Evolutionary conservation across 1,140 invertebrate genomes (phyloP).

Genomic region (Tribolium madens): DNA sequence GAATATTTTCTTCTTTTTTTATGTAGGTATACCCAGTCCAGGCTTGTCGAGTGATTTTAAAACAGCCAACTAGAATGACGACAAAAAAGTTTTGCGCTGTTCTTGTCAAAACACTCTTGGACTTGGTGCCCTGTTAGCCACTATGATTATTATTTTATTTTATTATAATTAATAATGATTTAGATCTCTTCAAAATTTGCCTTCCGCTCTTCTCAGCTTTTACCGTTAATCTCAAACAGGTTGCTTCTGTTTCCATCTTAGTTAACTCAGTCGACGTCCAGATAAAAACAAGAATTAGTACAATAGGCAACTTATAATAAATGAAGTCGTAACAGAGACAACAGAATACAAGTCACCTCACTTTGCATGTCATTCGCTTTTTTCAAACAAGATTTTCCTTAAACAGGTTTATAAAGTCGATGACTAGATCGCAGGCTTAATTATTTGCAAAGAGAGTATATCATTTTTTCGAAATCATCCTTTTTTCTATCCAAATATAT

Average conservation of each 20-base stretch:
- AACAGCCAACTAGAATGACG: conserved; percentile 50
- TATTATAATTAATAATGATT: conserved; percentile 28
- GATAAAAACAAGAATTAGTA: conserved; percentile 10
- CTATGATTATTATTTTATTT: conserved; percentile 56
- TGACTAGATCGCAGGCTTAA: conserved; percentile 8
- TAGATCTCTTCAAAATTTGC: conserved; percentile 1
- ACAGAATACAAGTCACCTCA: conserved; percentile 12
- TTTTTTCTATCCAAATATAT: conserved; percentile 1
- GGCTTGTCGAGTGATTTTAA: conserved; percentile 60
- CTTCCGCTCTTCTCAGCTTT: not conserved
- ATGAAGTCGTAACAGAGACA: conserved; percentile 32
- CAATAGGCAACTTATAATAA: conserved; percentile 39
- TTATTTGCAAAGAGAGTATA: not conserved
- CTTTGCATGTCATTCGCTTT: conserved; percentile 39
- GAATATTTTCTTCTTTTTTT: conserved; percentile 58
- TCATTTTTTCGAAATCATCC: not conserved
- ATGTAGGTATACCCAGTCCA: conserved; percentile 59
- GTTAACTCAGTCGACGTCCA: not conserved
- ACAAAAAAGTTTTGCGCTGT: conserved; percentile 38
- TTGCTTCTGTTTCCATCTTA: not conserved
- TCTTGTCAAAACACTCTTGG: conserved; percentile 51
- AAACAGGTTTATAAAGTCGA: conserved; percentile 36
- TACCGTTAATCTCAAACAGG: conserved; percentile 10
- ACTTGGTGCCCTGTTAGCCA: conserved; percentile 59
- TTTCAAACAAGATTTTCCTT: conserved; percentile 32